Evolutionary conservation across 1,140 invertebrate genomes (phyloP).

Genomic region (Samia ricini): DNA sequence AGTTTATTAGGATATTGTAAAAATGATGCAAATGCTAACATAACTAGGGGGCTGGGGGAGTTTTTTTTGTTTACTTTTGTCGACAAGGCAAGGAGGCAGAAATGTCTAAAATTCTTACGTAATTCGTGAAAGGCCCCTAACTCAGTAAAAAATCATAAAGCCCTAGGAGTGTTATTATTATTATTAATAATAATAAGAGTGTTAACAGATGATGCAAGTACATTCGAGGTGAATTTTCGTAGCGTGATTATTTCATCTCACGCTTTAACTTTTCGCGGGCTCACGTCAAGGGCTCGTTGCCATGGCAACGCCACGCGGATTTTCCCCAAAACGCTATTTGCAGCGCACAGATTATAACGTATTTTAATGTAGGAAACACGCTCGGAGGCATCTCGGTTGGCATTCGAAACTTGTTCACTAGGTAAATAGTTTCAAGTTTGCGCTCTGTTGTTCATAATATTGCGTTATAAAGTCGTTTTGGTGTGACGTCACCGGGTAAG

Average conservation of each 20-base stretch:
- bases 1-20: no score
- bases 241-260: slow-evolving; percentile 54
- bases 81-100: no score
- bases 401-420: slow-evolving; percentile 54
- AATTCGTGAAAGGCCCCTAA: no score
- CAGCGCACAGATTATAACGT: slow-evolving; percentile 49
- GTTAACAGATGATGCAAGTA: slow-evolving; percentile 8
- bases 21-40: no score
- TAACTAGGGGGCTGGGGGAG: no score
- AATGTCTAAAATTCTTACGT: no score
- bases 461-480: slow-evolving; percentile 53
- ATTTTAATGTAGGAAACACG: slow-evolving; percentile 46
- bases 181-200: not conserved
- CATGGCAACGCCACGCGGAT: slow-evolving; percentile 48
- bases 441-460: slow-evolving; percentile 39
- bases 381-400: slow-evolving; percentile 50
- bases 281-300: slow-evolving; percentile 40
- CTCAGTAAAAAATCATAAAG: not conserved
- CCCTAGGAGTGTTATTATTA: no score
- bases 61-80: no score
- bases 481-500: slow-evolving; percentile 36
- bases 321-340: slow-evolving; percentile 48
- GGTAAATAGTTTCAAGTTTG: slow-evolving; percentile 65
- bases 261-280: slow-evolving; percentile 44
- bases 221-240: slow-evolving; percentile 37